Percentiles rank a stretch among this genome's conserved stretches.
Evolutionary conservation across 2,113 vertebrate genomes (phyloP).

Genomic region (Pseudonaja textilis): DNA sequence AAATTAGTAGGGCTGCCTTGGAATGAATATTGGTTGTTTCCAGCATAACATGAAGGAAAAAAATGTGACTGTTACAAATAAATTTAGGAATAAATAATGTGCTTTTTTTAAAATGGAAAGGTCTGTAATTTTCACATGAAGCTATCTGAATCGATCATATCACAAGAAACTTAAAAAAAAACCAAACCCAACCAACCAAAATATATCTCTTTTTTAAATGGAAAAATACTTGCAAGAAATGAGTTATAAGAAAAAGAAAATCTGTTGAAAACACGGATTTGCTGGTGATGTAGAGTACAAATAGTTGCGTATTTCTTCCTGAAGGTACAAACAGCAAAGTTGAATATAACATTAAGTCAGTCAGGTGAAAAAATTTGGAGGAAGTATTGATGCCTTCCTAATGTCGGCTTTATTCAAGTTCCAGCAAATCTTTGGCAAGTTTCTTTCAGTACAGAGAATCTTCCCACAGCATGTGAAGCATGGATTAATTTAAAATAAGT

Average conservation of each 20-base stretch:
- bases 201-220: not conserved
- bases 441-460: not conserved
- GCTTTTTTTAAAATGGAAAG: not conserved
- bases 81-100: not conserved
- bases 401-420: not conserved
- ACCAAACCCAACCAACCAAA: not conserved
- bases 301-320: not conserved
- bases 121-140: not conserved
- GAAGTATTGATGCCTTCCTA: not conserved
- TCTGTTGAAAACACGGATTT: not conserved
- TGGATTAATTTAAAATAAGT: conserved; percentile 7
- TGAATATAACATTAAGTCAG: not conserved
- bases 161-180: not conserved
- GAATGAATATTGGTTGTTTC: not conserved
- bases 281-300: too few species aligned
- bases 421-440: not conserved
- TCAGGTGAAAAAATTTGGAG: not conserved
- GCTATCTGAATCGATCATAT: not conserved
- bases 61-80: not conserved
- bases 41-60: not conserved
- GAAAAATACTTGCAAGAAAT: not conserved
- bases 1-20: not conserved
- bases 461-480: not conserved
- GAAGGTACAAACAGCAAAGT: not conserved
- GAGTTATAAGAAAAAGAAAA: not conserved